These are phyloP conservation scores for Carassius auratus DNA, from an alignment of 2,113 vertebrate species.

Conservation along the genomic window DNA sequence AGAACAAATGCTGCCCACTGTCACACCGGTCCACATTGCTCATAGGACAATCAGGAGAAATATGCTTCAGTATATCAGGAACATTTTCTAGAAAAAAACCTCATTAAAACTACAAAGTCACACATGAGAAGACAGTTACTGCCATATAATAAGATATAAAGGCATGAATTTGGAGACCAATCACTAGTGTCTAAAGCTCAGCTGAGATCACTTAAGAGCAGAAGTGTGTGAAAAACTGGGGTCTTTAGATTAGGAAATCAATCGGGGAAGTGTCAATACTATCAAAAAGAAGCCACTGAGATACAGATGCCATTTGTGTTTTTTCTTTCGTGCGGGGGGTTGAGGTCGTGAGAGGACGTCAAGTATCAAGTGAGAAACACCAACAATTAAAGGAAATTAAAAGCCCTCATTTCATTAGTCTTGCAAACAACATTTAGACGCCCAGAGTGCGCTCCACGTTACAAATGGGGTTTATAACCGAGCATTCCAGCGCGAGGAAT, in stretches of 20 bases:
- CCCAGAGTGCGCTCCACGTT: slow-evolving; percentile 72
- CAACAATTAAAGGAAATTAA: slow-evolving; percentile 43
- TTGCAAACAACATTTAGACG: slow-evolving; percentile 66
- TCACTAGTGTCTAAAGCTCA: background rate
- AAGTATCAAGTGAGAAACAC: slow-evolving; percentile 36
- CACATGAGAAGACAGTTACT: background rate
- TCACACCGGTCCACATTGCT: background rate
- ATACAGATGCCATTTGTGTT: background rate
- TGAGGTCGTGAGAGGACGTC: background rate
- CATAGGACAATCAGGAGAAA: background rate
- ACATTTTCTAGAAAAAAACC: background rate
- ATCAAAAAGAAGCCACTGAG: background rate
- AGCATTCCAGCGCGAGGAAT: slow-evolving; percentile 42
- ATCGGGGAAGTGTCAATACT: background rate
- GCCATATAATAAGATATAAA: background rate
- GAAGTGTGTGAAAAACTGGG: background rate
- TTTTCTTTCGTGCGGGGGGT: background rate
- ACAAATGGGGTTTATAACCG: slow-evolving; percentile 74
- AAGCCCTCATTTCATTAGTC: slow-evolving; percentile 68
- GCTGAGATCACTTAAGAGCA: background rate
- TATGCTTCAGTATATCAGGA: background rate
- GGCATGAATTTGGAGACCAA: background rate
- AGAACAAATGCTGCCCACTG: background rate
- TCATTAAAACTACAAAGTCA: background rate
- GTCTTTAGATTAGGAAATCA: background rate